These are phyloP conservation scores for Octodonta nipae DNA, from an alignment of 2,888 invertebrate genomes.

Conservation along the genomic window DNA sequence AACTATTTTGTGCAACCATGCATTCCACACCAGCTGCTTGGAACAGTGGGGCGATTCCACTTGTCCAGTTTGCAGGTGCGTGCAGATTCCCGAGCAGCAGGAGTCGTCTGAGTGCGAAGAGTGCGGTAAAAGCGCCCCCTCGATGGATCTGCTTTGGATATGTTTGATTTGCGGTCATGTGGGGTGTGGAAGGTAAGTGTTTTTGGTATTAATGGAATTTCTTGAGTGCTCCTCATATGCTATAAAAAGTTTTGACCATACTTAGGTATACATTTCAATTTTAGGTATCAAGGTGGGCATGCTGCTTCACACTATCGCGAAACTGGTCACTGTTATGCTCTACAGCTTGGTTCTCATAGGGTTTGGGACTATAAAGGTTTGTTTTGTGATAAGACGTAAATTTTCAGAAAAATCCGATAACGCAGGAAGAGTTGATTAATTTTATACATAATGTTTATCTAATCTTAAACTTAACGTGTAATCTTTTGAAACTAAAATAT, in stretches of 20 bases:
- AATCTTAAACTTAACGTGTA: too few relatives aligned
- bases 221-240: too few relatives aligned
- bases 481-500: too few relatives aligned
- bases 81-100: constrained; percentile 44
- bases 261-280: too few relatives aligned
- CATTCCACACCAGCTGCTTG: constrained; percentile 90
- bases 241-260: too few relatives aligned
- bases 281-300: constrained; percentile 59
- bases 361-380: constrained; percentile 98
- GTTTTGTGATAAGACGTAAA: too few relatives aligned
- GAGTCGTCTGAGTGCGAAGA: constrained; percentile 47
- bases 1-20: constrained; percentile 95
- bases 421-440: too few relatives aligned
- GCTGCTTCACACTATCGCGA: constrained; percentile 90
- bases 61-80: constrained; percentile 89
- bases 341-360: constrained; percentile 89
- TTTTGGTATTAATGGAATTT: constrained; percentile 4
- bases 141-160: constrained; percentile 85
- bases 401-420: too few relatives aligned
- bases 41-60: constrained; percentile 94
- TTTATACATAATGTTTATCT: too few relatives aligned
- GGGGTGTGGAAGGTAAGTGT: constrained; percentile 63
- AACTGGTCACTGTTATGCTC: constrained; percentile 92
- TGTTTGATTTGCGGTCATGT: constrained; percentile 97
- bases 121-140: constrained; percentile 41